Base-by-base conservation (phyloP, 23 tunicate genomes). In the Diplosoma virens region DNA sequence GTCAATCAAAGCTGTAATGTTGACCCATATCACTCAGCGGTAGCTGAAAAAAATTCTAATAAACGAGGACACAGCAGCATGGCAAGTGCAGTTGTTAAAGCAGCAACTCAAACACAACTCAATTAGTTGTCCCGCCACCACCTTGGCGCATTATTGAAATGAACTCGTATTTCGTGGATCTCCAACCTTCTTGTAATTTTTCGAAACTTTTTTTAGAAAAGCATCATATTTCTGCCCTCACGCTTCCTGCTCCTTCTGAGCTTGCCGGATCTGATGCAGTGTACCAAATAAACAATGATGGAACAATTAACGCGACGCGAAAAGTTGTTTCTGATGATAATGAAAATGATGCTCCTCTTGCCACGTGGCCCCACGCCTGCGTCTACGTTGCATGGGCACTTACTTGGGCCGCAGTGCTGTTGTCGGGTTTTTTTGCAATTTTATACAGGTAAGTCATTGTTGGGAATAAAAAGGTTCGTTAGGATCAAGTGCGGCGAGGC, bases 311-410 rank as follows among this genome's bases (percentile, higher is more conserved):
- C 69, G 83, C 97, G 16, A 86, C 85, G 64, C 80, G 84, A 0
- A 86, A 79, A 71, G 55, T 79, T n/a, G 33, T 6, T 3, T 2
- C 29, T 2, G 58, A 37, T 4, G 80, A 71, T 7, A 41, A 21
- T 27, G 73, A 52, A 1, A 75, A 46, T 6, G 76, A 56, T 28
- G 32, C 28, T 11, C 37, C 83, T 33, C 73, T 47, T 0, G 61
- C 90, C 22, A 79, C 68, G 33, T 92, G 97, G 97, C 97, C 97
- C 0, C 97, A 92, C 48, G 74, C 60, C 53, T 85, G 91, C 36
- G 97, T 92, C 11, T 85, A 85, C 60, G 58, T 92, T 20, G 97
- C 97, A 16, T 92, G 97, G 97, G 16, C 58, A 1, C 80, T 92
- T 70, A 88, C 89, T 18, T 64, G 72, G 63, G 21, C 78, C n/a